phyloP scores from a whole-genome alignment of 2,113 vertebrate species.

The Electrona antarctica region DNA sequence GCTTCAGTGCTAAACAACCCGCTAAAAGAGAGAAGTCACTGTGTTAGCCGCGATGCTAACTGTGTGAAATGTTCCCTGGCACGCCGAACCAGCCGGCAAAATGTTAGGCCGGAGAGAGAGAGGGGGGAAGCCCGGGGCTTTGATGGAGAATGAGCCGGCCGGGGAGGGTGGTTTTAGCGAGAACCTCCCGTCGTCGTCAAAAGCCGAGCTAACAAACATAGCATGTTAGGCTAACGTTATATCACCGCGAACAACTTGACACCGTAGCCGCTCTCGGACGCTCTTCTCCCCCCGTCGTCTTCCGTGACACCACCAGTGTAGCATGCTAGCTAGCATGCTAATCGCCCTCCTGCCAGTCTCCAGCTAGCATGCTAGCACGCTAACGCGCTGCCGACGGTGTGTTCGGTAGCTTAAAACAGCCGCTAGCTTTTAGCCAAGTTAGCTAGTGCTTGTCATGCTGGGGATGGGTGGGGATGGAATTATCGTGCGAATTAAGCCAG shows the following conservation, averaged over 20 bases:
- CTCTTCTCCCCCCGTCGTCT: too few relatives aligned
- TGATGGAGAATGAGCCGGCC: too few relatives aligned
- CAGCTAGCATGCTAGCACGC: constrained; percentile 46
- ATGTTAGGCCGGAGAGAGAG: constrained; percentile 49
- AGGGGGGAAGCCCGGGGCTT: too few relatives aligned
- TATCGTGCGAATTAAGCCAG: too few relatives aligned
- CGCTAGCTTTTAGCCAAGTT: constrained; percentile 19
- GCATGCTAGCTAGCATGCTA: too few relatives aligned
- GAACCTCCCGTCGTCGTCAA: too few relatives aligned
- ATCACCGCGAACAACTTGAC: too few relatives aligned
- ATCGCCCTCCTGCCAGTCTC: neutral
- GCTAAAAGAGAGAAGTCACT: constrained; percentile 52
- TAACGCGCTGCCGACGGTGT: constrained; percentile 18
- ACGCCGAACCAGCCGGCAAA: constrained; percentile 47
- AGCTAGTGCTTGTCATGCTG: neutral
- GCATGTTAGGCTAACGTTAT: too few relatives aligned
- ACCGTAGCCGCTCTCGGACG: too few relatives aligned
- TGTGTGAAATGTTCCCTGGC: constrained; percentile 8
- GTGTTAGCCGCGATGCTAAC: constrained; percentile 37
- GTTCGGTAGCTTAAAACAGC: constrained; percentile 5
- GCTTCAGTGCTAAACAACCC: neutral
- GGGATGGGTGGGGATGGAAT: neutral
- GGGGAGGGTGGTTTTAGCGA: too few relatives aligned
- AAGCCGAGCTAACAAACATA: too few relatives aligned
- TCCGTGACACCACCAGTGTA: too few relatives aligned